Base-by-base conservation (phyloP, 2,888 invertebrate genomes). In the Thera britannica region DNA sequence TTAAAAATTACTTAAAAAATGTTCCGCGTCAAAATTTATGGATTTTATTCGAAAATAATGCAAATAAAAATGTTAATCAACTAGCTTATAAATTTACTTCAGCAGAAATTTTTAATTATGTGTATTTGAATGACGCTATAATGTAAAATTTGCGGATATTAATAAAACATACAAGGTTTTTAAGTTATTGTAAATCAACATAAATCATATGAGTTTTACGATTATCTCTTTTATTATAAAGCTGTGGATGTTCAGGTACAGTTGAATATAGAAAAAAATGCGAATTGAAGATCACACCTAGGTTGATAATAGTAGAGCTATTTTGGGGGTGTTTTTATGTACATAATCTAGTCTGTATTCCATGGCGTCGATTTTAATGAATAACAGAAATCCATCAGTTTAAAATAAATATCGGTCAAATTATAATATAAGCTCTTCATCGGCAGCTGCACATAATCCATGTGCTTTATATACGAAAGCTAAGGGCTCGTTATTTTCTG, bases 401-500 rank as follows among this genome's bases (percentile, higher is more conserved):
- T n/a, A 64, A 68, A 58, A 61, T 62, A 65, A 65, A 62, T 68
- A 68, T 62, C 36, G 55, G 72, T 75, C 78, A 23, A 23, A 23
- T 78, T 76, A 79, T 72, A 78, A 86, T 89, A 81, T 49, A 69
- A 81, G 78, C 81, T 65, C 80, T 80, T 81, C 83, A 80, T 77
- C 89, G 77, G 91, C 92, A 91, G 91, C 89, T 90, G 90, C 86
- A 88, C 80, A 88, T 86, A 87, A 79, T 80, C 79, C 84, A 87
- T 86, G 83, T 88, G 88, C 79, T 75, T 79, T 77, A 84, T 82
- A 81, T 83, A 81, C 78, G 74, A 79, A 80, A 84, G 79, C 84
- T 61, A 79, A 88, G 83, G 84, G 90, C 93, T 93, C 90, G 93
- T 93, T 93, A 93, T 93, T 93, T 93, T 93, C 93, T 93, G 93